Evolutionary conservation across 2,113 vertebrate species (phyloP), one percentile per base, ranked within the genome.

Genomic region (Tringa solitaria): DNA sequence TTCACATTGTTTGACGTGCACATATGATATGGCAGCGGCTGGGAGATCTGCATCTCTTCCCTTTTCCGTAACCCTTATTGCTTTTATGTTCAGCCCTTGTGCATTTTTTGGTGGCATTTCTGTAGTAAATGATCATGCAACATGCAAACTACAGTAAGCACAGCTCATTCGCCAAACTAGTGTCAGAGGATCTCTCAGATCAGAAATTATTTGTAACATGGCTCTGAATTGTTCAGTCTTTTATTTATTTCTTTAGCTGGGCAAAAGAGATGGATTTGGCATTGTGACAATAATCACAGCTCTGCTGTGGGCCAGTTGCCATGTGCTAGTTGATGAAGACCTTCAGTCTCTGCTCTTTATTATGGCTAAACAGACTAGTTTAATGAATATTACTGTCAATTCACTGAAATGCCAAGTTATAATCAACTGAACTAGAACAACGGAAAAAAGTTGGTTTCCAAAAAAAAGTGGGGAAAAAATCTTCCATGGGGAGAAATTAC

Each of bases 331-430:
- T 85, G 48, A 48, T 73, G 70, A 46, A 54, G n/a, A 56, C 39
- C 28, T 77, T 7, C 4, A 73, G 23, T 30, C 4, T 0, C 27
- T 68, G 16, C 20, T 78, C 27, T 80, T 69, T 87, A 77, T 86
- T 84, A 89, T 30, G 48, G 33, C 7, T 54, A 60, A 96, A 90
- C 45, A 96, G 95, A 86, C 3, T 32, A 63, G 6, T 79, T 87
- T 93, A 95, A 96, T 95, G 69, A 89, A 48, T 74, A 93, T 81
- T 61, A 86, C 41, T 80, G 27, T 50, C 67, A 88, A 87, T 95
- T 94, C 43, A 83, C 30, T 84, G 59, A 96, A 97, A 95, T 32
- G 81, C 5, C 33, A 93, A 93, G 96, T 90, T 90, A 74, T 54
- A 86, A 82, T 78, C 48, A 95, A 32, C 41, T 85, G 35, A 93